Conservation (phyloP, 2,797 vertebrate species). For the Acipenser transmontanus region DNA sequence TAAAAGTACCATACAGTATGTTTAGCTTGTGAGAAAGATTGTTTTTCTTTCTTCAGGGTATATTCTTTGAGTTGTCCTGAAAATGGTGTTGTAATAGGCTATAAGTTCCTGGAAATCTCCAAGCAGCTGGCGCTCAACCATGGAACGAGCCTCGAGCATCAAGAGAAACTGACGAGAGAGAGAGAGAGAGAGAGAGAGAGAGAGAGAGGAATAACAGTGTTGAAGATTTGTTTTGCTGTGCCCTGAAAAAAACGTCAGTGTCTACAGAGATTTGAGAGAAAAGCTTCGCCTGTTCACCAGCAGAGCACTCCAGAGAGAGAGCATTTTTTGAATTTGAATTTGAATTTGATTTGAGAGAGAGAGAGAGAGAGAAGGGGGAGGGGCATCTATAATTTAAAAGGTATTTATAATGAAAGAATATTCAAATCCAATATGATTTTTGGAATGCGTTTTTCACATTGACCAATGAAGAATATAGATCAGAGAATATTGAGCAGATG, state of each 20-base stretch:
- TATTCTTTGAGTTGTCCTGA: no score
- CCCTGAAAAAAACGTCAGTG: constrained; percentile 27
- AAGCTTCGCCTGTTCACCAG: constrained; percentile 26
- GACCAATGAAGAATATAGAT: no score
- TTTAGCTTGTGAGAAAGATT: no score
- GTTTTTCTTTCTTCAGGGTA: no score
- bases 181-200: background rate
- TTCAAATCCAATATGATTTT: no score
- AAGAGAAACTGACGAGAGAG: background rate
- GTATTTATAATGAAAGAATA: no score
- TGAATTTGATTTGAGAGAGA: no score
- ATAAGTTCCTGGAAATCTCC: background rate
- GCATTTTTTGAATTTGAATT: no score
- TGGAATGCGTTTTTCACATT: no score
- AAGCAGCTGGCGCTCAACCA: background rate
- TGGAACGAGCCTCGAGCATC: background rate
- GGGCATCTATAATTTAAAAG: no score
- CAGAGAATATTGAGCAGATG: no score
- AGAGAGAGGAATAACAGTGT: background rate
- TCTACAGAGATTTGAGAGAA: constrained; percentile 27
- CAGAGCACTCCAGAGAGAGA: background rate
- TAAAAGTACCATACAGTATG: background rate
- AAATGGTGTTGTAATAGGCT: no score
- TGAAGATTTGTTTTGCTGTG: constrained; percentile 25
- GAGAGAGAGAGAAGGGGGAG: background rate